Evolutionary conservation across 92 coral and sea anemone genomes (phyloP), one percentile per base, ranked within the genome.

Genomic region (Paragorgia papillata): DNA sequence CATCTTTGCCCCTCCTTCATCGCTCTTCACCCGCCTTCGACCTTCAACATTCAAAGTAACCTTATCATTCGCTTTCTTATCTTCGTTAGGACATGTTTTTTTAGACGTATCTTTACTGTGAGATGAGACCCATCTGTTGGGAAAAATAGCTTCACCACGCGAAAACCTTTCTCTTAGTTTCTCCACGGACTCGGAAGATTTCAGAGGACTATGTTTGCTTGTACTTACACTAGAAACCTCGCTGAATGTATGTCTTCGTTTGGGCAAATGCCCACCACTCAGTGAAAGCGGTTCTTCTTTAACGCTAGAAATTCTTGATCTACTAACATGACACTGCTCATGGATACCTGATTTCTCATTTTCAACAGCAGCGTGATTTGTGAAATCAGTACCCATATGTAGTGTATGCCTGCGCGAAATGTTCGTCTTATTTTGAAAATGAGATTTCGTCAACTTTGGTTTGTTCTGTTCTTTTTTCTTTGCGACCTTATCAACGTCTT

Each of bases 91-190:
- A 40, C 22, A 17, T 5, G 50, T 37, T 26, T 15, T 21, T 25
- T 48, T 21, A 12, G 27, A 27, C 12, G 7, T 8, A 3, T 9
- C 13, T 25, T 24, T 27, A 3, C 33, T 26, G n/a, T n/a, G n/a
- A 6, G 54, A 19, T 0, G 73, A 10, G 27, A 1, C 5, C 30
- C 24, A 21, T n/a, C 54, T 46, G 20, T 35, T 37, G 10, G 43
- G 43, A 10, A 37, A 37, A 4, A 37, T 4, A 4, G 43, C 43
- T 37, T 37, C 44, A 69, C 76, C 76, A 13, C 13, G 32, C 4
- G 76, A 69, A 32, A 71, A 71, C 64, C 25, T 71, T 21, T 54
- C 78, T 20, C 78, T 35, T 3, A 53, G 53, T 14, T 57, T 22
- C 35, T 33, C 63, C 17, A 34, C 49, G 54, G 63, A 15, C 17